A percentile compares a stretch with the other conserved stretches of the same genome.
Evolutionary conservation across 2,888 invertebrate genomes (phyloP).

Genomic region (Antheraea assamensis): DNA sequence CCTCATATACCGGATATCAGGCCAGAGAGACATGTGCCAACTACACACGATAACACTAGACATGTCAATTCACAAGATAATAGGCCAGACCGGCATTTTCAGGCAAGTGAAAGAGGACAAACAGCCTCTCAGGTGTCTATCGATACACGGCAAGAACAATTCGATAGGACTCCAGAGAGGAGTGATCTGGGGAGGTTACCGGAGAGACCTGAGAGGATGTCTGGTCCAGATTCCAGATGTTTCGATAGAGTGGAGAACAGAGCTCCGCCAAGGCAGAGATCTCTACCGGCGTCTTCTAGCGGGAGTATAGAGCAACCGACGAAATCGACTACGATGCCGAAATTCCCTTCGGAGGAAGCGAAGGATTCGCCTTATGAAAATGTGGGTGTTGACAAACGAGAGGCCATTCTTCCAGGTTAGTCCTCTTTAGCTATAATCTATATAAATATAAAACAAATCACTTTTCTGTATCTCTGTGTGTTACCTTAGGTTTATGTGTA

Average conservation of each 20-base stretch:
- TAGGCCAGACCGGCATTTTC: constrained; percentile 33
- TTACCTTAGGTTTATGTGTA: too few relatives aligned
- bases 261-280: constrained; percentile 71
- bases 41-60: constrained; percentile 29
- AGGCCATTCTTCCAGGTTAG: constrained; percentile 68
- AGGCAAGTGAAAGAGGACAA: constrained; percentile 27
- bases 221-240: constrained; percentile 35
- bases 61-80: constrained; percentile 25
- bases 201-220: constrained; percentile 46
- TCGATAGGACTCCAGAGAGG: constrained; percentile 24
- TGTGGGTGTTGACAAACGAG: constrained; percentile 66
- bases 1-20: not conserved
- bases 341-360: constrained; percentile 74
- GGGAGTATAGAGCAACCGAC: constrained; percentile 69
- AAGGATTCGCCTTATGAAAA: constrained; percentile 75
- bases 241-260: constrained; percentile 54
- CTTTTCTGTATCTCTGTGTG: too few relatives aligned
- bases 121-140: constrained; percentile 24
- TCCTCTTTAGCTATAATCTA: constrained; percentile 27
- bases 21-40: constrained; percentile 31
- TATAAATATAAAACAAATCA: too few relatives aligned
- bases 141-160: constrained; percentile 22
- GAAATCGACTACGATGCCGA: constrained; percentile 83
- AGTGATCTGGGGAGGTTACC: constrained; percentile 56
- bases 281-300: constrained; percentile 65